Conservation (phyloP, 2,113 vertebrate species). For the Nothobranchius kuhntae region DNA sequence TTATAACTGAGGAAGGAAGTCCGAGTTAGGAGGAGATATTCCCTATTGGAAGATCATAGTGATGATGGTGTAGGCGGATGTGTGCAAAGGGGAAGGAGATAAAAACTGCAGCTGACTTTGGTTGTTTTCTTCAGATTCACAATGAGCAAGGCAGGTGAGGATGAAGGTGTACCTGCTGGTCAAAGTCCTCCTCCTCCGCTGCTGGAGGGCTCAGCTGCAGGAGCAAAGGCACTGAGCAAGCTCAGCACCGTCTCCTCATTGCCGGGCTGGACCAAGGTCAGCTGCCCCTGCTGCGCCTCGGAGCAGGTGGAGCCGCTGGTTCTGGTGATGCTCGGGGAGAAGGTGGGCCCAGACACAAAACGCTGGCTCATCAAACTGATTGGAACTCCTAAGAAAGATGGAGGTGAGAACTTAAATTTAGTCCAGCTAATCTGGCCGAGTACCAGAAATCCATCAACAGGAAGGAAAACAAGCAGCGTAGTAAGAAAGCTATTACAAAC, state of each 20-base stretch:
- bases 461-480: too few species aligned
- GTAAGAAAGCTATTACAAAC: too few species aligned
- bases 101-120: too few species aligned
- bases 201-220: background rate
- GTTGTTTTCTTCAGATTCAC: constrained; percentile 35
- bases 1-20: too few species aligned
- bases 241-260: background rate
- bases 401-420: constrained; percentile 64
- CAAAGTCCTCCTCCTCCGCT: background rate
- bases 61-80: too few species aligned
- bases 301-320: constrained; percentile 76
- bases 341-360: constrained; percentile 74
- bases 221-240: constrained; percentile 5
- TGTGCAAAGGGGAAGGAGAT: too few species aligned
- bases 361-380: constrained; percentile 78
- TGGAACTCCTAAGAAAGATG: constrained; percentile 67
- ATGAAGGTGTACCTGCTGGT: constrained; percentile 18
- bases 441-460: too few species aligned
- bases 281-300: constrained; percentile 75
- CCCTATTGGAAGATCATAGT: background rate
- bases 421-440: too few species aligned
- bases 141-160: constrained; percentile 56
- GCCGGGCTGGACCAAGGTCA: constrained; percentile 74
- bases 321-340: constrained; percentile 72
- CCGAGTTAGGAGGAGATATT: too few species aligned